Base-by-base conservation (phyloP, 2,888 invertebrate species). In the Zaprionus obscuricornis region DNA sequence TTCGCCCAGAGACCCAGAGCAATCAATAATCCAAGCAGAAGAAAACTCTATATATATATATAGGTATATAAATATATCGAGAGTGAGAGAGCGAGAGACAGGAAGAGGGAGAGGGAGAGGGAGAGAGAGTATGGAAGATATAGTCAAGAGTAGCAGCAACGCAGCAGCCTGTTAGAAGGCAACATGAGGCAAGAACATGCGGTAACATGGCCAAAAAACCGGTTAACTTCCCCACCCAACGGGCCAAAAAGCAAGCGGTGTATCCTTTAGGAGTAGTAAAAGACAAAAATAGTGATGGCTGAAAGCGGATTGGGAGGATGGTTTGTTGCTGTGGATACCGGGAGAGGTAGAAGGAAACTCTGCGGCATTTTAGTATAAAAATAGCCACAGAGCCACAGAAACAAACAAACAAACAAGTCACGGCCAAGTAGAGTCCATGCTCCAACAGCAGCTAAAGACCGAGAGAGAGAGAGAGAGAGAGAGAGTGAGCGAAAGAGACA, bases 1-100 rank as follows among this genome's bases (percentile, higher is more conserved):
- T 77, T 78, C 55, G 78, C 78, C 85, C 78, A 85, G 72, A 78
- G 74, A 78, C 85, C 85, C 74, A 78, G 74, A 78, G 85, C 85
- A 85, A 78, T 78, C 85, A 85, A 78, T 78, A 84, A 82, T 72
- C 62, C 71, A 46, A n/a, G n/a, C n/a, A n/a, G n/a, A n/a, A n/a
- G n/a, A n/a, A n/a, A n/a, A n/a, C n/a, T n/a, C n/a, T n/a, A n/a
- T n/a, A n/a, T n/a, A n/a, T n/a, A n/a, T n/a, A n/a, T n/a, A n/a
- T n/a, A n/a, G n/a, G n/a, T n/a, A n/a, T n/a, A n/a, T n/a, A n/a
- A n/a, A n/a, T n/a, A n/a, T n/a, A n/a, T n/a, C n/a, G n/a, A n/a
- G n/a, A n/a, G n/a, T n/a, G n/a, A n/a, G 45, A 24, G 17, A 26
- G 40, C 47, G 24, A 17, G 22, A 11, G 4, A 26, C 37, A 31